phyloP scores from a whole-genome alignment of 1,140 invertebrate genomes.

The Drosophila pachea region DNA sequence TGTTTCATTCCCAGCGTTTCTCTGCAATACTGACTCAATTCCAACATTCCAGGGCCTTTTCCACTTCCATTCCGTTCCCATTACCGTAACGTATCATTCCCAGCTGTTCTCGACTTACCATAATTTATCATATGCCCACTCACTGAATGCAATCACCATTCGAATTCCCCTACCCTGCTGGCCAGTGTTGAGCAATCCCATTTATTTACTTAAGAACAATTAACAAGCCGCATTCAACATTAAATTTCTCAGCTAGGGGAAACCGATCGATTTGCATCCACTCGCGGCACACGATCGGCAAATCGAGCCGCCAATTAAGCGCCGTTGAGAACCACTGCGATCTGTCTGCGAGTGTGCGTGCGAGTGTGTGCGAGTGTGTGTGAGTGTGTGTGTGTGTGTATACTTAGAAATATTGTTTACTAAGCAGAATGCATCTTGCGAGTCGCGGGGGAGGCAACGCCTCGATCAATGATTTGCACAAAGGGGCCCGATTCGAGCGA shows the following conservation, averaged over 20 bases:
- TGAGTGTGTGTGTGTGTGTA: no score
- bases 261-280: constrained; percentile 44
- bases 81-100: no score
- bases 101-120: no score
- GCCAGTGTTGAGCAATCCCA: constrained; percentile 24
- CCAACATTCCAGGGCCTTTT: neutral
- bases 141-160: no score
- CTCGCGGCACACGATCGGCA: constrained; percentile 34
- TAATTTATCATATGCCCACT: no score
- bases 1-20: neutral
- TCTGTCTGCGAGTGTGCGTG: no score
- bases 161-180: neutral
- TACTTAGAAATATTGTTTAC: constrained; percentile 23
- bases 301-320: constrained; percentile 39
- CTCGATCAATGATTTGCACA: neutral
- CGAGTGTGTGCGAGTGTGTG: no score
- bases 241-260: constrained; percentile 19
- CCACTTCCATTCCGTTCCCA: neutral
- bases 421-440: constrained; percentile 18
- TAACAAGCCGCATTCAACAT: constrained; percentile 33
- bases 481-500: constrained; percentile 8
- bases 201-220: constrained; percentile 43
- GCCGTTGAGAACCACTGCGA: neutral
- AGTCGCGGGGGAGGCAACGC: no score
- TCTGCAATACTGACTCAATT: neutral